Conservation (phyloP, 2,888 invertebrate genomes). For the Hemistola chrysoprasaria region DNA sequence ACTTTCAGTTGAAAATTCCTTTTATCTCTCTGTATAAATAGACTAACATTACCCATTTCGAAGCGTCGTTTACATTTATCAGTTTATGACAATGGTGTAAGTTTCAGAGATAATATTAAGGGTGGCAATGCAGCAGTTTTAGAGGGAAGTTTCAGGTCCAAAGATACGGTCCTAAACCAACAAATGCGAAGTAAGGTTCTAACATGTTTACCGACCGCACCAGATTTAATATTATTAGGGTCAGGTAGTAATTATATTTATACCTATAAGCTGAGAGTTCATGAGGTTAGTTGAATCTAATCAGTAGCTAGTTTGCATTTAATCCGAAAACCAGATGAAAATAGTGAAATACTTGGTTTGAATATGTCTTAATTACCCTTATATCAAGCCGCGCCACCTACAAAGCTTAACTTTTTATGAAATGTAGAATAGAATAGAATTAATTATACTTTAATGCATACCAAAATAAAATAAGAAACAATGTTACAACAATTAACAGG, state of each 20-base stretch:
- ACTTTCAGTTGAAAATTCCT: background rate
- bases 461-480: no score
- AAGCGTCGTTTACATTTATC: conserved; percentile 20
- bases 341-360: conserved; percentile 8
- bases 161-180: conserved; percentile 29
- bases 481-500: no score
- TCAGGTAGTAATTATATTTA: conserved; percentile 22
- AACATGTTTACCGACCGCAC: conserved; percentile 22
- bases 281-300: conserved; percentile 11
- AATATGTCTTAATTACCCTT: background rate
- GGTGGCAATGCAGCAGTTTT: conserved; percentile 18
- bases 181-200: conserved; percentile 22
- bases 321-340: conserved; percentile 13
- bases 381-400: no score
- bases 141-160: conserved; percentile 21
- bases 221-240: conserved; percentile 25
- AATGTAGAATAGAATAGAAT: no score
- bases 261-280: conserved; percentile 11
- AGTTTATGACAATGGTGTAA: conserved; percentile 22
- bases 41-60: conserved; percentile 9
- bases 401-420: no score
- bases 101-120: conserved; percentile 20
- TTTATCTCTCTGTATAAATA: conserved; percentile 8
- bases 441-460: no score
- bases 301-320: conserved; percentile 10